These are phyloP conservation scores for Mesembrinibis cayennensis DNA, from an alignment of 2,113 vertebrate species.

Conservation along the genomic window DNA sequence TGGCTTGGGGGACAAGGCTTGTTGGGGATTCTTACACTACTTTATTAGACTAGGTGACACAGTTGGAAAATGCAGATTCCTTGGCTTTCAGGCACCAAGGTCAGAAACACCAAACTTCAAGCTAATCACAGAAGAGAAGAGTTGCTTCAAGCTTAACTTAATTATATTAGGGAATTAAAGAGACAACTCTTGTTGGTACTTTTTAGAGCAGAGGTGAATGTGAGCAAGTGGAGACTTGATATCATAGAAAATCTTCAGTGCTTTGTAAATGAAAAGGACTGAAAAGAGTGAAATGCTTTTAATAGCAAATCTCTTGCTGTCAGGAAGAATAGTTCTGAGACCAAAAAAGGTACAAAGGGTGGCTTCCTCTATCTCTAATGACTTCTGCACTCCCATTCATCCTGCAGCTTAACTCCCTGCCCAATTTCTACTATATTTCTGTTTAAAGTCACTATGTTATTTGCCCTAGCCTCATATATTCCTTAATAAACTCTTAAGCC, in stretches of 20 bases:
- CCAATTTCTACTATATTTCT: not conserved
- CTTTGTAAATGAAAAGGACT: not conserved
- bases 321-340: conserved; percentile 3
- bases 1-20: not conserved
- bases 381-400: not conserved
- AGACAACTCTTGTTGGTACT: not conserved
- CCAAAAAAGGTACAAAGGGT: not conserved
- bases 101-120: conserved; percentile 7
- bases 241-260: conserved; percentile 6
- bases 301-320: conserved; percentile 7
- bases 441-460: not conserved
- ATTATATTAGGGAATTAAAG: conserved; percentile 44
- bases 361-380: not conserved
- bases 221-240: not conserved
- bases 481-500: not conserved
- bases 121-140: conserved; percentile 6
- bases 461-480: not conserved
- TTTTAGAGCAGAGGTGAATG: not conserved
- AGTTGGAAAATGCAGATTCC: not conserved
- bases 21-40: not conserved
- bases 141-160: conserved; percentile 36
- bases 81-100: not conserved
- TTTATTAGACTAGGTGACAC: not conserved
- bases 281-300: not conserved
- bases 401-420: not conserved